phyloP scores from a whole-genome alignment of 2,797 vertebrate genomes.

The Dipus sagitta region DNA sequence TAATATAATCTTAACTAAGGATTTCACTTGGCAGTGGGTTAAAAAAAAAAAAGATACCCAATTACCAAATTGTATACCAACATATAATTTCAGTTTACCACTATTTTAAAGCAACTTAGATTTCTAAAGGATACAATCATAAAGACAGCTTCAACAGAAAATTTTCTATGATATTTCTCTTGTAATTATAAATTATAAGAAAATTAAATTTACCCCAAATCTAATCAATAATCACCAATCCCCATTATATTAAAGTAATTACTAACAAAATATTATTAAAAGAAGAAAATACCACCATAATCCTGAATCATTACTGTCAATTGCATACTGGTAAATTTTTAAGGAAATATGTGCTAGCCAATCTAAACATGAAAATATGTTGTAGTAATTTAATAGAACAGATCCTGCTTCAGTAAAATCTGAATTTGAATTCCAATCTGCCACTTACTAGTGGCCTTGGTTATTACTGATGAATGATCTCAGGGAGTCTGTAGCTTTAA shows the following conservation, averaged over 20 bases:
- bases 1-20: not conserved
- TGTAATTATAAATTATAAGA: constrained; percentile 58
- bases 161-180: not conserved
- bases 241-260: constrained; percentile 60
- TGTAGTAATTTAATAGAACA: constrained; percentile 2
- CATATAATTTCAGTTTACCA: constrained; percentile 14
- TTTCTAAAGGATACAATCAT: constrained; percentile 48
- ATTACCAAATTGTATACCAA: not conserved
- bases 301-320: constrained; percentile 42
- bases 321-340: not conserved
- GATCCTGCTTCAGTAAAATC: not conserved
- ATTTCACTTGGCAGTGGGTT: not conserved
- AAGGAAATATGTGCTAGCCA: constrained; percentile 10
- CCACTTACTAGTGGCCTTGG: not conserved
- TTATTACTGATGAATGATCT: not conserved
- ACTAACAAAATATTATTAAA: constrained; percentile 11
- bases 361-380: constrained; percentile 14
- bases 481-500: not conserved
- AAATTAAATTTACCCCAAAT: constrained; percentile 47
- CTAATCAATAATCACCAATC: constrained; percentile 5
- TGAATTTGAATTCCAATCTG: constrained; percentile 34
- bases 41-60: not conserved
- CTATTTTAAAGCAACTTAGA: constrained; percentile 49
- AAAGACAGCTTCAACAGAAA: constrained; percentile 37
- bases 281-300: constrained; percentile 30